Evolutionary conservation across 2,888 invertebrate genomes (phyloP).

Genomic region (Patella caerulea): DNA sequence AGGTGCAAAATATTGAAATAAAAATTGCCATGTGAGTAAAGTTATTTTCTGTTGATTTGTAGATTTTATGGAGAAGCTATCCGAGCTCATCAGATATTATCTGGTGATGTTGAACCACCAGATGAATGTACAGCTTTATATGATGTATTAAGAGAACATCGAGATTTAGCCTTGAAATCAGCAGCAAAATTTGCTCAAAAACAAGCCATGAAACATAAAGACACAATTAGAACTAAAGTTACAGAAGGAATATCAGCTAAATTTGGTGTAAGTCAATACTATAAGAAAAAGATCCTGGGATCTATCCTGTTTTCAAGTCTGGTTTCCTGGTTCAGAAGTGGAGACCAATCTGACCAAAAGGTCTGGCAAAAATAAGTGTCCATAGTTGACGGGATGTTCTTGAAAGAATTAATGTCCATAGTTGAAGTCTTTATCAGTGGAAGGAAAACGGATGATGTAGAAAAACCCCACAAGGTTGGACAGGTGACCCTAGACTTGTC

Average conservation of each 20-base stretch:
- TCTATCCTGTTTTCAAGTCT: too few relatives aligned
- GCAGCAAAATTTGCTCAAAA: slow-evolving; percentile 53
- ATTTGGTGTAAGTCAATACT: slow-evolving; percentile 23
- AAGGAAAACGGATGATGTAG: too few relatives aligned
- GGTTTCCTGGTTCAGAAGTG: too few relatives aligned
- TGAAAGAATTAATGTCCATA: too few relatives aligned
- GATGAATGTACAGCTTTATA: slow-evolving; percentile 59
- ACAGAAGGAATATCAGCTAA: slow-evolving; percentile 15
- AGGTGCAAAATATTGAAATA: too few relatives aligned
- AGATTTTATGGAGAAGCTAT: slow-evolving; percentile 65
- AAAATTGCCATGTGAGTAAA: too few relatives aligned
- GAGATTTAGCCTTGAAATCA: slow-evolving; percentile 51
- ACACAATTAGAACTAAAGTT: slow-evolving; percentile 17
- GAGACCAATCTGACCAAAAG: too few relatives aligned
- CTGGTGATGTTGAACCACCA: slow-evolving; percentile 58
- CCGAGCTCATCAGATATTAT: slow-evolving; percentile 60
- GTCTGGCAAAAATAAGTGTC: neutral
- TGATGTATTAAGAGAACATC: slow-evolving; percentile 58
- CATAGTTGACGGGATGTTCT: too few relatives aligned
- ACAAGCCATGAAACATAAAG: slow-evolving; percentile 44
- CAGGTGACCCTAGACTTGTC: too few relatives aligned
- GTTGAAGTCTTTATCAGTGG: too few relatives aligned
- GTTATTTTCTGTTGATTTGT: slow-evolving; percentile 13
- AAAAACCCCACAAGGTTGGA: too few relatives aligned
- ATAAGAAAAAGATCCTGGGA: neutral